Evolutionary conservation across 1,140 invertebrate genomes (phyloP).

Genomic region (Bilobella aurantiaca): DNA sequence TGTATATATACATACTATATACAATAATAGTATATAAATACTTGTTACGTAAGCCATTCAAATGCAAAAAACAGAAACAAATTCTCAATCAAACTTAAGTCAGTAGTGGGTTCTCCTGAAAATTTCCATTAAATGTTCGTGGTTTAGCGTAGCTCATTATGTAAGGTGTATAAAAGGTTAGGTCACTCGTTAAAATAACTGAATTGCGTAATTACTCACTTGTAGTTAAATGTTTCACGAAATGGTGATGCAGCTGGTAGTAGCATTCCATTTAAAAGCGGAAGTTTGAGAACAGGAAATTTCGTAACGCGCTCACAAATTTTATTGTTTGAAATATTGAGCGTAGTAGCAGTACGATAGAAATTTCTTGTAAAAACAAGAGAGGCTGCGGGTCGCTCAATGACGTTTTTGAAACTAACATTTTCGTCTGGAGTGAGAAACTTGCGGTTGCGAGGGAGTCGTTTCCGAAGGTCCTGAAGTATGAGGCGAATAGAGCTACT

Average conservation of each 20-base stretch:
- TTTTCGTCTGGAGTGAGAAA: neutral
- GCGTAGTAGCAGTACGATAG: neutral
- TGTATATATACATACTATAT: too few relatives aligned
- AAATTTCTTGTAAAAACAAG: neutral
- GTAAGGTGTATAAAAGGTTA: too few relatives aligned
- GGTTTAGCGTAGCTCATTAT: too few relatives aligned
- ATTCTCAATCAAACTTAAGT: too few relatives aligned
- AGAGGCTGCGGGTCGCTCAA: neutral
- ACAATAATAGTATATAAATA: too few relatives aligned
- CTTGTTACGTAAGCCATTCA: too few relatives aligned
- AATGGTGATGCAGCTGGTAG: neutral
- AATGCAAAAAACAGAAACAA: too few relatives aligned
- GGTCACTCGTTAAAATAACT: too few relatives aligned
- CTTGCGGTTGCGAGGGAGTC: neutral
- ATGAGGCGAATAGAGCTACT: neutral
- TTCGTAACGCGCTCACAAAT: neutral
- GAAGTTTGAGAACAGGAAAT: neutral
- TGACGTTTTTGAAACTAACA: neutral
- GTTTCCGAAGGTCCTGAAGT: neutral
- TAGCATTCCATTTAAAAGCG: neutral
- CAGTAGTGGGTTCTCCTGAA: too few relatives aligned
- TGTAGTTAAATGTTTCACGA: neutral
- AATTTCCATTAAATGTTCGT: too few relatives aligned
- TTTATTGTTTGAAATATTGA: neutral
- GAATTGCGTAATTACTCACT: too few relatives aligned